Evolutionary conservation across 35 echinoderm and acorn worm genomes (phyloP).

Genomic region (Patiria miniata): DNA sequence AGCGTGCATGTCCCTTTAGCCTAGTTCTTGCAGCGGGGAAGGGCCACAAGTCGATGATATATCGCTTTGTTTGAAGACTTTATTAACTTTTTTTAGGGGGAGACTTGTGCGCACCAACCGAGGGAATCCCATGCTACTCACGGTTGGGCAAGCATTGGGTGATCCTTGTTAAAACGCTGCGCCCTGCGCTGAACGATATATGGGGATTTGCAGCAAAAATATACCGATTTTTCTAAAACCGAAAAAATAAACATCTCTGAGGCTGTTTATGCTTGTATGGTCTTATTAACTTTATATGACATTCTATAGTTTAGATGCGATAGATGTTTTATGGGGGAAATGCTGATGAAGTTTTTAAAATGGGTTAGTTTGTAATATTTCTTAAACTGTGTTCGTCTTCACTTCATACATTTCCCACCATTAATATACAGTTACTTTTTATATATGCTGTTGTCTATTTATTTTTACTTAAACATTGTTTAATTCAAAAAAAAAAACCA

Average conservation of each 20-base stretch:
- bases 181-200: background rate
- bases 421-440: too few species aligned
- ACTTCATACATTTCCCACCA: too few species aligned
- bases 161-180: conserved; percentile 21
- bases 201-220: background rate
- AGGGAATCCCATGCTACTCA: background rate
- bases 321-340: background rate
- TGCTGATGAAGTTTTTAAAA: background rate
- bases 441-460: too few species aligned
- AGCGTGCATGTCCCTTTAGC: background rate
- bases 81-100: background rate
- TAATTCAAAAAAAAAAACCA: too few species aligned
- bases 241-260: background rate
- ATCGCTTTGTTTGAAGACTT: background rate
- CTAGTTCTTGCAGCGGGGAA: background rate
- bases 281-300: background rate
- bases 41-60: background rate
- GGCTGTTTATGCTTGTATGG: background rate
- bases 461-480: too few species aligned
- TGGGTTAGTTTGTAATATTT: background rate
- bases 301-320: background rate
- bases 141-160: background rate
- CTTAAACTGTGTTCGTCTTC: too few species aligned
- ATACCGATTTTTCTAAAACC: background rate
- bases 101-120: background rate